Conservation (phyloP, 2,797 vertebrate species). For the Philypnodon macrostomus region DNA sequence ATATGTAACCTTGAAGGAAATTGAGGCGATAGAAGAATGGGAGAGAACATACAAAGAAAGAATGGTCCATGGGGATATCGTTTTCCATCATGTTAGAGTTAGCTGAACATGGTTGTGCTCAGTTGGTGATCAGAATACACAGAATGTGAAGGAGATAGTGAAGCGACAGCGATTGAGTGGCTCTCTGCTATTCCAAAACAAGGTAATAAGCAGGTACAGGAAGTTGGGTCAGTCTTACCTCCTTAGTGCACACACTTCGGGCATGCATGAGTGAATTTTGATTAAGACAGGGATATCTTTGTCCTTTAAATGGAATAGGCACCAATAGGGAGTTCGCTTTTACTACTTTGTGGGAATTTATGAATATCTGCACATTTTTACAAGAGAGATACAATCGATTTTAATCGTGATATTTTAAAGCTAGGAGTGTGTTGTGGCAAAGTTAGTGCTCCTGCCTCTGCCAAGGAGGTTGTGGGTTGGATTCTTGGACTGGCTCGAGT, state of each 20-base stretch:
- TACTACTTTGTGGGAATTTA: too few relatives aligned
- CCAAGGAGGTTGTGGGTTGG: too few relatives aligned
- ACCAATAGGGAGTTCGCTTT: conserved; percentile 7
- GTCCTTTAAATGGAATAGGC: conserved; percentile 22
- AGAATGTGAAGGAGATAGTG: conserved; percentile 11
- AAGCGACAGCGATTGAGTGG: conserved; percentile 17
- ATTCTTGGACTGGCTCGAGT: too few relatives aligned
- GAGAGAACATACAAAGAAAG: conserved; percentile 7
- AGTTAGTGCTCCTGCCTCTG: too few relatives aligned
- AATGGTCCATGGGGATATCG: conserved; percentile 19
- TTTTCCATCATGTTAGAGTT: conserved; percentile 41
- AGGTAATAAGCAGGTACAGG: conserved; percentile 56
- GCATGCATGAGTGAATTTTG: conserved; percentile 50
- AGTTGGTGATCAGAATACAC: conserved; percentile 32
- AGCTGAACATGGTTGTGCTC: conserved; percentile 29
- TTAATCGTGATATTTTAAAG: too few relatives aligned
- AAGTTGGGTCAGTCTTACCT: conserved; percentile 54
- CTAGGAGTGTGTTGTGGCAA: too few relatives aligned
- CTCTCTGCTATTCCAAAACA: conserved; percentile 26
- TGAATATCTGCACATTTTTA: too few relatives aligned
- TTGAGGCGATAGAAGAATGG: conserved; percentile 12
- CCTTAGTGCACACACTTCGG: conserved; percentile 34
- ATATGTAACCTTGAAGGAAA: conserved; percentile 42
- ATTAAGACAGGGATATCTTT: conserved; percentile 41
- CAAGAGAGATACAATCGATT: too few relatives aligned